Conservation (phyloP, 2,797 vertebrate species). For the Coluber constrictor region DNA sequence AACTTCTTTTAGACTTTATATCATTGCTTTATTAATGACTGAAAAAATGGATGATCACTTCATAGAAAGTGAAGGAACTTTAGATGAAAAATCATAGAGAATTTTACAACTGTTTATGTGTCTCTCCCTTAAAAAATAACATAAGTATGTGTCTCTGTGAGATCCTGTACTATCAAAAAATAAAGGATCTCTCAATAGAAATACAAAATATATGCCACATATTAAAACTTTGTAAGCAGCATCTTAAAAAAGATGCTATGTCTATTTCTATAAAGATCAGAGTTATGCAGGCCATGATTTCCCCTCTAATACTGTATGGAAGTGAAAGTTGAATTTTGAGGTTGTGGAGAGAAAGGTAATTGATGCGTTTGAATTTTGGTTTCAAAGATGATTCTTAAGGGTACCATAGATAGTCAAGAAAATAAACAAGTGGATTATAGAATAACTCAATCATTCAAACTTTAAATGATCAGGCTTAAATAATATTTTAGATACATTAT, state of each 20-base stretch:
- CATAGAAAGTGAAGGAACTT: background rate
- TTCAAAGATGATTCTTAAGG: background rate
- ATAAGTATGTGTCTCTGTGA: background rate
- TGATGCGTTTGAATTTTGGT: background rate
- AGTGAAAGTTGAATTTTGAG: background rate
- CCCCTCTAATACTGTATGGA: background rate
- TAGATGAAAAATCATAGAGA: background rate
- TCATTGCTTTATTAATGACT: background rate
- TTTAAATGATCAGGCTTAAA: background rate
- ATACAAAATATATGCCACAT: background rate
- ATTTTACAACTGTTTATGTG: background rate
- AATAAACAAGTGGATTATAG: background rate
- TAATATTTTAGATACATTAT: background rate
- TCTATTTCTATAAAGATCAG: background rate
- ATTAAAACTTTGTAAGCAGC: background rate
- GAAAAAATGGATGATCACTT: background rate
- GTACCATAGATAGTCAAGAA: background rate
- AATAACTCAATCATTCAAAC: background rate
- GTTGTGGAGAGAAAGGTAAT: background rate
- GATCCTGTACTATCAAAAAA: background rate
- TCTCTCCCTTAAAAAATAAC: background rate
- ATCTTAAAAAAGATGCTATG: background rate
- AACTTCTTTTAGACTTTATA: background rate
- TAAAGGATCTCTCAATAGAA: background rate
- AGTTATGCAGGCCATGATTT: background rate